phyloP scores from a whole-genome alignment of 2,797 vertebrate species.

The Anguilla pacifica region DNA sequence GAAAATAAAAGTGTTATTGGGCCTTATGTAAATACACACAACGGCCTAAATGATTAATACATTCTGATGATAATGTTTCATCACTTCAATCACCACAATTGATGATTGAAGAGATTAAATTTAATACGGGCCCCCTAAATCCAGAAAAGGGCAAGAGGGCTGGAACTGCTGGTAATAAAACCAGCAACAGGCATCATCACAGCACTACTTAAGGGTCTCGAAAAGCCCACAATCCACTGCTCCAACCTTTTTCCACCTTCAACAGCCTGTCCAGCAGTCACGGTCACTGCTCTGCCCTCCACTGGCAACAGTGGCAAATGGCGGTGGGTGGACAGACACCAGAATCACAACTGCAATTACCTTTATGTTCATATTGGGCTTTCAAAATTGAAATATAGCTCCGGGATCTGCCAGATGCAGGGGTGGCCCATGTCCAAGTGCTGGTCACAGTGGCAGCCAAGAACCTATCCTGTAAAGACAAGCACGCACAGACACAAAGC shows the following conservation, averaged over 20 bases:
- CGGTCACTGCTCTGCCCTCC: not conserved
- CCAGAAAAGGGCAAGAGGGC: not conserved
- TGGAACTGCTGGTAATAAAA: not conserved
- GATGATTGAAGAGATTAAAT: not conserved
- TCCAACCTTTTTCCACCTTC: not conserved
- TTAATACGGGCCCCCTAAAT: not conserved
- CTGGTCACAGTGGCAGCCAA: not conserved
- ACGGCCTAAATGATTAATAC: no score
- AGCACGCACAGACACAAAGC: not conserved
- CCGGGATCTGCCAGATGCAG: not conserved
- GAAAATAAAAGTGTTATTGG: not conserved
- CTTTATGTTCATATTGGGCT: slow-evolving; percentile 1
- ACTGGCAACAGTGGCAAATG: not conserved
- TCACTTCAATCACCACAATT: not conserved
- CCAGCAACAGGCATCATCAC: not conserved
- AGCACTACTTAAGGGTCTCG: not conserved
- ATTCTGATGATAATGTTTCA: not conserved
- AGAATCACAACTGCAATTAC: not conserved
- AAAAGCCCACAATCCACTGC: not conserved
- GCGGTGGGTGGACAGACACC: not conserved
- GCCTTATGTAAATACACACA: not conserved
- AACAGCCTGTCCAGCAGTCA: not conserved
- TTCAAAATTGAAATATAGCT: slow-evolving; percentile 8
- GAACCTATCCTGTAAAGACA: not conserved
- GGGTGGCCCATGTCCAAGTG: not conserved